phyloP scores from a whole-genome alignment of 2,888 invertebrate genomes.

The Phaedon cochleariae region DNA sequence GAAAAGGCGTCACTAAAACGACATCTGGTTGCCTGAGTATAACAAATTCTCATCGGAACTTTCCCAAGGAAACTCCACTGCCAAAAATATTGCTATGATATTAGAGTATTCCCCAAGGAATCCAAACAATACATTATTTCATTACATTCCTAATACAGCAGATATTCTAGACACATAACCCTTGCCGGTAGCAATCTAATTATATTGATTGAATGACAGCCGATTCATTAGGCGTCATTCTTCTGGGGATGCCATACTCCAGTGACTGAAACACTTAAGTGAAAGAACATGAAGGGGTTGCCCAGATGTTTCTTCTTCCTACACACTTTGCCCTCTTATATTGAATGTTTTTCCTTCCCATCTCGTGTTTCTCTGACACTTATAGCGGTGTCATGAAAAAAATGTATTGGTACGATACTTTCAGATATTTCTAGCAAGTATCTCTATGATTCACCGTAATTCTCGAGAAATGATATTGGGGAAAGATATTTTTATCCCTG shows the following conservation, averaged over 20 bases:
- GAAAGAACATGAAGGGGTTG: conserved; percentile 49
- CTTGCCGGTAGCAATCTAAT: conserved; percentile 62
- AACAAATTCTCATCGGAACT: too few relatives aligned
- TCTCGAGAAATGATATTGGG: too few relatives aligned
- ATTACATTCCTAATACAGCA: conserved; percentile 56
- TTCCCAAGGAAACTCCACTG: neutral
- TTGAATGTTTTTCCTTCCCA: conserved; percentile 38
- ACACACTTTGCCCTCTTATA: conserved; percentile 38
- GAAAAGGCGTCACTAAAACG: too few relatives aligned
- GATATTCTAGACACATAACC: conserved; percentile 61
- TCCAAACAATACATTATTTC: conserved; percentile 57
- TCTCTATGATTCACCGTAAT: too few relatives aligned
- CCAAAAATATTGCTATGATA: conserved; percentile 26
- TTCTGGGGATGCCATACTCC: conserved; percentile 47
- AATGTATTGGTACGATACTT: neutral
- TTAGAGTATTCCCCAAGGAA: conserved; percentile 46
- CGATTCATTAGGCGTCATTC: conserved; percentile 64
- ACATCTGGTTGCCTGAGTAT: too few relatives aligned
- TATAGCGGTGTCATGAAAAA: neutral
- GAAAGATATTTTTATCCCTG: too few relatives aligned
- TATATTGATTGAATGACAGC: conserved; percentile 65
- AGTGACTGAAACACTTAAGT: conserved; percentile 40
- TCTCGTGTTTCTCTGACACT: conserved; percentile 29
- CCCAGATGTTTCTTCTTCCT: conserved; percentile 49
- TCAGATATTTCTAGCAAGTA: too few relatives aligned